phyloP scores from a whole-genome alignment of 1,140 invertebrate species.

The Tetraneura akinire region DNA sequence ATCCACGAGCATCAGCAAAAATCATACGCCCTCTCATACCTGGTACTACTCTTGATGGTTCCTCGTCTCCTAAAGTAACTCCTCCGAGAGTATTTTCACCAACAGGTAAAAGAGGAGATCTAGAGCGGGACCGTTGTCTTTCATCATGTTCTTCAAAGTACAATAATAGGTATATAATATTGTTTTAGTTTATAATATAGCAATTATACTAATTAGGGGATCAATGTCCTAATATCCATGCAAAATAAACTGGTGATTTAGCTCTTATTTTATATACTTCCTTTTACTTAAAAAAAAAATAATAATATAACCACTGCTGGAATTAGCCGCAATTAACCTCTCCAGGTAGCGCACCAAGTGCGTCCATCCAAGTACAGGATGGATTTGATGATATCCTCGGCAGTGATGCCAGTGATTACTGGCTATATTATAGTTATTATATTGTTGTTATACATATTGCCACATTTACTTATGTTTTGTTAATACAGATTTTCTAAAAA shows the following conservation, averaged over 20 bases:
- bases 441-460: no score
- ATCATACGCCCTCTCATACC: background rate
- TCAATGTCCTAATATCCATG: no score
- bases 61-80: background rate
- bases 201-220: no score
- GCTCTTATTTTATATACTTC: no score
- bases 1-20: background rate
- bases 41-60: background rate
- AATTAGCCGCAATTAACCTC: no score
- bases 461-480: constrained; percentile 62
- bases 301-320: no score
- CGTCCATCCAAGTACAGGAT: constrained; percentile 65
- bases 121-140: background rate
- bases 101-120: background rate
- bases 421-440: no score
- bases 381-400: constrained; percentile 65
- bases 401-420: constrained; percentile 64
- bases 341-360: constrained; percentile 61
- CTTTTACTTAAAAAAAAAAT: no score
- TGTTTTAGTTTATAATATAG: no score
- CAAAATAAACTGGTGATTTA: no score
- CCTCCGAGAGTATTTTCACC: background rate
- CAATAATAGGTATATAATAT: no score
- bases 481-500: constrained; percentile 59
- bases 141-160: background rate